Percentiles rank a stretch among this genome's conserved stretches.
Conservation (phyloP, 2,797 vertebrate genomes). For the Adelosebastes latens region DNA sequence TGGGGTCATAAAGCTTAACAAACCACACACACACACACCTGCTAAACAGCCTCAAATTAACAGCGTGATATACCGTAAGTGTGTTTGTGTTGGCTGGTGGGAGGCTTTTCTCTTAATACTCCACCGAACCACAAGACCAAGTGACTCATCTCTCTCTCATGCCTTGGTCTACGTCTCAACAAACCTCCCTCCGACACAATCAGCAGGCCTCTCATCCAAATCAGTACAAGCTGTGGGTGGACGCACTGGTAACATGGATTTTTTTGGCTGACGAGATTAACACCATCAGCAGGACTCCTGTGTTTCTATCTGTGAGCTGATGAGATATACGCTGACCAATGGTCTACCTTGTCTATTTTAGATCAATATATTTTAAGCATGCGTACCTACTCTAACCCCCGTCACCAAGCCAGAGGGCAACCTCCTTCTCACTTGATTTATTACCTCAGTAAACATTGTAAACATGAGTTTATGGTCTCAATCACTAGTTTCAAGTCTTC, state of each 20-base stretch:
- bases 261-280: neutral
- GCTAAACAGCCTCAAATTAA: neutral
- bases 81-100: slow-evolving; percentile 10
- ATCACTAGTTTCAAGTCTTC: no score
- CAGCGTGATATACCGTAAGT: neutral
- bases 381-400: neutral
- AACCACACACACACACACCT: neutral
- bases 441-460: no score
- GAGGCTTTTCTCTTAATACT: slow-evolving; percentile 8
- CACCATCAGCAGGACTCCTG: neutral
- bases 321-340: neutral
- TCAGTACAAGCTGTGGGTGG: neutral
- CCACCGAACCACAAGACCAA: neutral
- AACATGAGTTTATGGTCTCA: no score
- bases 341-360: neutral
- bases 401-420: neutral
- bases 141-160: slow-evolving; percentile 39
- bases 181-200: neutral
- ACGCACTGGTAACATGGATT: neutral
- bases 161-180: neutral
- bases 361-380: neutral
- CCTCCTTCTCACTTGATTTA: no score
- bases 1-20: slow-evolving; percentile 11
- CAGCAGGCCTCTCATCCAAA: neutral
- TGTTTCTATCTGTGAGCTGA: neutral